phyloP scores from a whole-genome alignment of 2,888 invertebrate species.

The Glaucopsyche alexis region DNA sequence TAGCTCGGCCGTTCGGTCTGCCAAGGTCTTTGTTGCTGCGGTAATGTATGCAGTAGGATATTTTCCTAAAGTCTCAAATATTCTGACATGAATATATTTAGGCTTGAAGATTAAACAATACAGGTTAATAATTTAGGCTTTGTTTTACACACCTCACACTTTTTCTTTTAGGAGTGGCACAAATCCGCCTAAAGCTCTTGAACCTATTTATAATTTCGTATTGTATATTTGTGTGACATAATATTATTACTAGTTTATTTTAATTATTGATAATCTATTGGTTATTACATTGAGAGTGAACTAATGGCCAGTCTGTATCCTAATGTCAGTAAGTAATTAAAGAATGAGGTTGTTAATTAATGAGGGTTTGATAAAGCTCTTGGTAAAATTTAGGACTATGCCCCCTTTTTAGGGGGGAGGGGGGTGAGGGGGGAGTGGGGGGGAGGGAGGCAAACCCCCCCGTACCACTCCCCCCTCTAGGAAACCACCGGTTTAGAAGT shows the following conservation, averaged over 20 bases:
- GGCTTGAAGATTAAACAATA: too few species aligned
- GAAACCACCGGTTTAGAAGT: too few species aligned
- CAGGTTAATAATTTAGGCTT: background rate
- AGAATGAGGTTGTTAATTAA: slow-evolving; percentile 1
- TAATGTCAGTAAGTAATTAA: slow-evolving; percentile 8
- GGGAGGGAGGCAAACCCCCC: too few species aligned
- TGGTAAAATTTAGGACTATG: too few species aligned
- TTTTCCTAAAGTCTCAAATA: background rate
- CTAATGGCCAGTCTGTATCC: background rate
- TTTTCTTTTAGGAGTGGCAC: background rate
- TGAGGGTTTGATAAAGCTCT: background rate
- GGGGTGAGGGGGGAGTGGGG: too few species aligned
- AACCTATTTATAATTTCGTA: background rate
- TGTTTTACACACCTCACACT: background rate
- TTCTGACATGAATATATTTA: background rate
- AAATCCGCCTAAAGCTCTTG: background rate
- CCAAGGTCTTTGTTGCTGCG: slow-evolving; percentile 10
- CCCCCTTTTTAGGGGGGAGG: too few species aligned
- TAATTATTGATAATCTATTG: background rate
- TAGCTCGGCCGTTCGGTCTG: slow-evolving; percentile 2
- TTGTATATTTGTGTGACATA: background rate
- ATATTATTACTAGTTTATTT: background rate
- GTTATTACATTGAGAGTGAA: background rate
- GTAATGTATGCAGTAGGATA: slow-evolving; percentile 8
- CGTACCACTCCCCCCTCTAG: too few species aligned